Percentiles rank a stretch among this genome's conserved stretches.
Evolutionary conservation across 2,113 vertebrate genomes (phyloP).

Genomic region (Hypocryptadius cinnamomeus): DNA sequence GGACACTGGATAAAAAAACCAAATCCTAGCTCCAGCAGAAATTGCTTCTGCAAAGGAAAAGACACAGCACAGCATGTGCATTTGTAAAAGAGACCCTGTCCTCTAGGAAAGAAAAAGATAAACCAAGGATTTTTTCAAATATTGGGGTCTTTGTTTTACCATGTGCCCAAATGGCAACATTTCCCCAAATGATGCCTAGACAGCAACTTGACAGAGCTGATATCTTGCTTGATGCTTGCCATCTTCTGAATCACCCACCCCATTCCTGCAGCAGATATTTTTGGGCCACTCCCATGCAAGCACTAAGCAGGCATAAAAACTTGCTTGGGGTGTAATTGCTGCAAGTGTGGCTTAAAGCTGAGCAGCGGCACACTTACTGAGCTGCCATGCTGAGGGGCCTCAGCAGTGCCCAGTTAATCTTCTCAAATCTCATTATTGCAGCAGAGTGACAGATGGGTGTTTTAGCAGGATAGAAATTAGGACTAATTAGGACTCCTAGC

Average conservation of each 20-base stretch:
- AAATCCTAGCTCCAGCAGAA: background rate
- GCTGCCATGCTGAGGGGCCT: background rate
- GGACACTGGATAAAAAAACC: background rate
- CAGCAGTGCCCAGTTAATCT: slow-evolving; percentile 34
- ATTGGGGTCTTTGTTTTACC: background rate
- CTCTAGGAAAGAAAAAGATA: background rate
- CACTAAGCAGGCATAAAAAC: background rate
- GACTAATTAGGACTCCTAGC: slow-evolving; percentile 35
- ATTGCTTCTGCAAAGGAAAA: background rate
- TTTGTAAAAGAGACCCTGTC: background rate
- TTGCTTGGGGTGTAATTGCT: background rate
- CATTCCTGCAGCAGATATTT: background rate
- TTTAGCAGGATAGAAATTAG: slow-evolving; percentile 20
- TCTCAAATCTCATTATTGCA: slow-evolving; percentile 18
- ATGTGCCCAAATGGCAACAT: background rate
- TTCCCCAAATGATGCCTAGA: background rate
- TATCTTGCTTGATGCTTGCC: background rate
- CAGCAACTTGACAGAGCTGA: background rate
- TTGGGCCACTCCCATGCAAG: background rate
- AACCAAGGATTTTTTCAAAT: background rate
- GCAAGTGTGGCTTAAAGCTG: background rate
- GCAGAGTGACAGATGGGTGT: slow-evolving; percentile 33
- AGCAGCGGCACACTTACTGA: background rate
- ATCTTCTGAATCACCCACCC: slow-evolving; percentile 4
- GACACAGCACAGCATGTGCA: background rate